Conservation (phyloP, 2,113 vertebrate genomes). For the Phyllopteryx taeniolatus region DNA sequence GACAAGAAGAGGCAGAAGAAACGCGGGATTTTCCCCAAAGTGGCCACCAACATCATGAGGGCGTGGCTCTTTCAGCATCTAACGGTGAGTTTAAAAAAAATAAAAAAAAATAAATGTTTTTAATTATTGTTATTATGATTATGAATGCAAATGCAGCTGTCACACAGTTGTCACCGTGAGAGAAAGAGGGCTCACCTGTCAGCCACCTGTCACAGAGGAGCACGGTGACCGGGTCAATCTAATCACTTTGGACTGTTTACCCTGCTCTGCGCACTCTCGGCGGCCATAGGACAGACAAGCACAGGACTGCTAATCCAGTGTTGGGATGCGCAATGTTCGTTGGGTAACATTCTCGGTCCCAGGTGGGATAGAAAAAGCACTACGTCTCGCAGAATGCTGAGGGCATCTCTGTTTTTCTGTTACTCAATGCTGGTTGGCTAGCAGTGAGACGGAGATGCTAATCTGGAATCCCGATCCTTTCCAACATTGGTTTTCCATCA, state of each 20-base stretch:
- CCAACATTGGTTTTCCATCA: background rate
- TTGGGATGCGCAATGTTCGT: constrained; percentile 18
- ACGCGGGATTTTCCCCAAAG: constrained; percentile 98
- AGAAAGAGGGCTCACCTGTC: constrained; percentile 51
- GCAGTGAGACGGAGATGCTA: background rate
- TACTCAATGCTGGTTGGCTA: background rate
- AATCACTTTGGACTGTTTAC: constrained; percentile 62
- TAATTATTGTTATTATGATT: background rate
- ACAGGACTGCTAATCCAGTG: constrained; percentile 31
- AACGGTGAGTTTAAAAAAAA: constrained; percentile 82
- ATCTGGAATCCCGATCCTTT: background rate
- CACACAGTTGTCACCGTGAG: constrained; percentile 37
- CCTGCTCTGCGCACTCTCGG: constrained; percentile 48
- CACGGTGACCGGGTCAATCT: constrained; percentile 63
- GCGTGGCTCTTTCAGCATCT: constrained; percentile 99
- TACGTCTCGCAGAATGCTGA: constrained; percentile 9
- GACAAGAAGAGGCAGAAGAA: constrained; percentile 99
- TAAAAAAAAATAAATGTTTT: too few relatives aligned
- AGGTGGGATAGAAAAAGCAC: constrained; percentile 3
- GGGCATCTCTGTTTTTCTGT: background rate
- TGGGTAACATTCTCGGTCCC: constrained; percentile 23
- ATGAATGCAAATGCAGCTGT: constrained; percentile 33
- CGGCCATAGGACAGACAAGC: constrained; percentile 17
- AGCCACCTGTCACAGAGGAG: constrained; percentile 55
- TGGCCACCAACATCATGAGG: constrained; percentile 99